Evolutionary conservation across 2,888 invertebrate genomes (phyloP), one percentile per base, ranked within the genome.

Genomic region (Himalopsyche tibetana): DNA sequence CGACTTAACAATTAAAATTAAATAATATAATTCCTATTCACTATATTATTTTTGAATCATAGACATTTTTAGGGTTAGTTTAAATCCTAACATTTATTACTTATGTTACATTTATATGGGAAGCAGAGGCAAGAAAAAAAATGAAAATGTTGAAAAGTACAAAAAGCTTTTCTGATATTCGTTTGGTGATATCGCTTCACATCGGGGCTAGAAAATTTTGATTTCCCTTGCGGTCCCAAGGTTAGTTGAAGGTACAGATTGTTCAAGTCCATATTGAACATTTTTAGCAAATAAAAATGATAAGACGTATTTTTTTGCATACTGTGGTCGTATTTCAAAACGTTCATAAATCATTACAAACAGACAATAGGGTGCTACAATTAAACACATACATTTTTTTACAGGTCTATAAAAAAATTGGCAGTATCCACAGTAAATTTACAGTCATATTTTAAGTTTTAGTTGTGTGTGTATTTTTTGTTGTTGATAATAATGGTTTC

Each of bases 191-290:
- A 88, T 88, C 86, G 85, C 84, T 88, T 87, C 69, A 82, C 56
- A 55, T 85, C 85, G 55, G 51, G 80, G 82, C 85, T 84, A 83
- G 84, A 86, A 85, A 86, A 80, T 80, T 83, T 87, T 88, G 88
- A 88, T 88, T 88, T 86, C 88, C 84, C 84, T 38, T 84, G 84
- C 84, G 84, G 84, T 84, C 63, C 63, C 63, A 63, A 63, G 63
- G 63, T 63, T 63, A 63, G 63, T 63, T n/a, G 63, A 63, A 63
- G 63, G 63, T 63, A 63, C 63, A 63, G 63, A 63, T 63, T 63
- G 63, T 63, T 63, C 63, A 19, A 63, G 63, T 28, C 28, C 63
- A 63, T 63, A 63, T 63, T 63, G 63, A 63, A 63, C n/a, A 63
- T 63, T 63, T 19, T 19, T 19, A 63, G 9, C 63, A 63, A 19